These are phyloP conservation scores for Dryobates pubescens DNA, from an alignment of 2,797 vertebrate species.

Conservation along the genomic window DNA sequence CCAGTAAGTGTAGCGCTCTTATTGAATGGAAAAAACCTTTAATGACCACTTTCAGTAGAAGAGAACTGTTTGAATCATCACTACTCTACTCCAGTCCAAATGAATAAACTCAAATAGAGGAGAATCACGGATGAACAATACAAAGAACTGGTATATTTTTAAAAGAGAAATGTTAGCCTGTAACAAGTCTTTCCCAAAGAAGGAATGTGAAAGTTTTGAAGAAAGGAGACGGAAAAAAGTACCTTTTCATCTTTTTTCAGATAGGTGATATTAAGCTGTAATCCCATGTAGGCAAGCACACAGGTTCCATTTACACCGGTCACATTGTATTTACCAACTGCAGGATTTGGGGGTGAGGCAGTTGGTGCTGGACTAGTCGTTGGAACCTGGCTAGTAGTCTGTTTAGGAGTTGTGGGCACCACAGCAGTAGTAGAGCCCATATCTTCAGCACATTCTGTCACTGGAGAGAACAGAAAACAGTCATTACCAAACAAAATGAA, in stretches of 20 bases:
- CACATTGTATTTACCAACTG: slow-evolving; percentile 81
- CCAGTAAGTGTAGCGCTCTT: no score
- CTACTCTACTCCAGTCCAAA: neutral
- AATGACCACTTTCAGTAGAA: neutral
- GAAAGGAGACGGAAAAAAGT: neutral
- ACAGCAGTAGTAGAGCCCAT: slow-evolving; percentile 53
- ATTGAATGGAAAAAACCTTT: neutral
- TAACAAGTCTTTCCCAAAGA: neutral
- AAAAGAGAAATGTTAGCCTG: neutral
- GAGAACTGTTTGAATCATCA: neutral
- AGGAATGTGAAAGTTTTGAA: neutral
- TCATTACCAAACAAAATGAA: neutral
- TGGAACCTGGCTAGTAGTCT: slow-evolving; percentile 56
- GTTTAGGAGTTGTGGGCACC: slow-evolving; percentile 54
- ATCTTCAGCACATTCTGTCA: slow-evolving; percentile 85
- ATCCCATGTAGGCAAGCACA: slow-evolving; percentile 84
- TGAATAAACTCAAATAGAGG: neutral
- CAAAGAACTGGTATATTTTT: neutral
- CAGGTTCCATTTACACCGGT: slow-evolving; percentile 77
- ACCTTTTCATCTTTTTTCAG: slow-evolving; percentile 68
- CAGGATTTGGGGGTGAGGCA: slow-evolving; percentile 71
- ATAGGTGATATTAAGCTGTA: slow-evolving; percentile 91
- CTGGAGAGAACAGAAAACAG: slow-evolving; percentile 69
- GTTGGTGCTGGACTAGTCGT: slow-evolving; percentile 63
- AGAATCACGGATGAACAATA: neutral